Evolutionary conservation across 2,888 invertebrate genomes (phyloP).

Genomic region (Mamestra brassicae): DNA sequence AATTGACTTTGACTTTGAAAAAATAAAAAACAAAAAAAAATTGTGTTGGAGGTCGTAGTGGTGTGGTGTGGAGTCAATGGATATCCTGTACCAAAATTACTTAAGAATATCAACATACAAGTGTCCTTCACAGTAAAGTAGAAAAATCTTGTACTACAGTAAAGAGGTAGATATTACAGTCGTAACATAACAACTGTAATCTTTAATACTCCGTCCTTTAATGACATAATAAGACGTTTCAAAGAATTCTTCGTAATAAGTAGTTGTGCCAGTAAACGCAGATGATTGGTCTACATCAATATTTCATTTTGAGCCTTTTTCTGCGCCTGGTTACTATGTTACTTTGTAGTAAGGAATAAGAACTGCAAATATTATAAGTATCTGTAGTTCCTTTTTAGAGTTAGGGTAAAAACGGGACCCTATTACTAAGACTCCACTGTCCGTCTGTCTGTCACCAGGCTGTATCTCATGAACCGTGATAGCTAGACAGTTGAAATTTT

Average conservation of each 20-base stretch:
- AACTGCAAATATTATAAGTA: not conserved
- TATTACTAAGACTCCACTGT: too few species aligned
- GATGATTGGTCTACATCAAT: constrained; percentile 18
- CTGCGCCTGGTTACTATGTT: not conserved
- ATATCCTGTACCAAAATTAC: too few species aligned
- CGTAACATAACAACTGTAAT: constrained; percentile 10
- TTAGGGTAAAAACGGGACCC: too few species aligned
- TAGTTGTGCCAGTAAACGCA: constrained; percentile 11
- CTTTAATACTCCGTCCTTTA: constrained; percentile 14
- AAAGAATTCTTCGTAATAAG: constrained; percentile 39
- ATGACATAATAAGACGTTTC: constrained; percentile 36
- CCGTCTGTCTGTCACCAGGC: too few species aligned
- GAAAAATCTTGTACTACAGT: not conserved
- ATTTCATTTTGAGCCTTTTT: constrained; percentile 17
- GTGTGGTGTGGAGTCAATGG: too few species aligned
- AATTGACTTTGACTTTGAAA: too few species aligned
- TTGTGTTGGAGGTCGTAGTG: too few species aligned
- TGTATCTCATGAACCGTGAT: too few species aligned
- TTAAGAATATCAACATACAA: not conserved
- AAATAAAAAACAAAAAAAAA: too few species aligned
- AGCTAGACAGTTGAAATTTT: too few species aligned
- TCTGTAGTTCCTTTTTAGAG: too few species aligned
- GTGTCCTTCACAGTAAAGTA: not conserved
- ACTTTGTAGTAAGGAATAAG: constrained; percentile 24
- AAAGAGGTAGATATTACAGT: not conserved